phyloP scores from a whole-genome alignment of 2,797 vertebrate genomes.

The Typhlichthys eigenmanni region DNA sequence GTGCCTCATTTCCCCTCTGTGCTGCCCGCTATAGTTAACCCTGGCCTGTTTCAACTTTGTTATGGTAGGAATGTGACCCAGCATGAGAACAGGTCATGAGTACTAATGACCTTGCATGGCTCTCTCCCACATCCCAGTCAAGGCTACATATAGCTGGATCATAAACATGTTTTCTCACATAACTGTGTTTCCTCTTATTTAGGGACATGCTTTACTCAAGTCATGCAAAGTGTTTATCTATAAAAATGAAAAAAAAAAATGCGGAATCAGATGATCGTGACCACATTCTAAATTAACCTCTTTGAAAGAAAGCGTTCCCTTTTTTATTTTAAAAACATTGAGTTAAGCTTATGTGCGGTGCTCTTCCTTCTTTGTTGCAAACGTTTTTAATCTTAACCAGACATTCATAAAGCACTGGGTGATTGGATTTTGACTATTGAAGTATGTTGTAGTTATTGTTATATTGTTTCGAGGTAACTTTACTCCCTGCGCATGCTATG shows the following conservation, averaged over 20 bases:
- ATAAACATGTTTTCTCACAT: constrained; percentile 53
- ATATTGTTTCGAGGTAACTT: no score
- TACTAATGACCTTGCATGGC: constrained; percentile 30
- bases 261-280: no score
- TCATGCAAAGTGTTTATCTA: constrained; percentile 8
- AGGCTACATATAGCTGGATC: constrained; percentile 42
- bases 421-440: background rate
- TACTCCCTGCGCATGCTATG: no score
- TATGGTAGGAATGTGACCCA: constrained; percentile 71
- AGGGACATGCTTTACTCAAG: constrained; percentile 33
- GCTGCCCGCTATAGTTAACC: constrained; percentile 62
- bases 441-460: no score
- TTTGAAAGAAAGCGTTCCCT: no score
- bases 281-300: no score
- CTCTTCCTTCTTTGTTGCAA: no score
- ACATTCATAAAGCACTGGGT: background rate
- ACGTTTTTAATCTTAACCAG: background rate
- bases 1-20: constrained; percentile 28
- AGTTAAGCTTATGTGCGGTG: no score
- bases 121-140: constrained; percentile 39
- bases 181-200: constrained; percentile 27
- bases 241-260: no score
- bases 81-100: constrained; percentile 73
- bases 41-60: constrained; percentile 62
- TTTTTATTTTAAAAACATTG: no score